phyloP scores from a whole-genome alignment of 2,797 vertebrate species.

The Coluber constrictor region DNA sequence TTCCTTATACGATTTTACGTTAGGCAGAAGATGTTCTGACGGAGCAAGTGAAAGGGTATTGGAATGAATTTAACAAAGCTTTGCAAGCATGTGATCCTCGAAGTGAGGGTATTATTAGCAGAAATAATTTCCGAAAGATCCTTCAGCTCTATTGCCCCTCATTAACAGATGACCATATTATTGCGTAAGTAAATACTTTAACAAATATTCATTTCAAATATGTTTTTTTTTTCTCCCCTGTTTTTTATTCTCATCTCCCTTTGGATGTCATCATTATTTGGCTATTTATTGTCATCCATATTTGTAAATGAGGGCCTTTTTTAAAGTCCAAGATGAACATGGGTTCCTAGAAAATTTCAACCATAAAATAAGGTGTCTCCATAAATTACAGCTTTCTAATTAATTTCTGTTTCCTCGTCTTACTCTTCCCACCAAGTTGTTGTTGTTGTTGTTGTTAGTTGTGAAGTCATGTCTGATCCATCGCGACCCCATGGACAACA shows the following conservation, averaged over 20 bases:
- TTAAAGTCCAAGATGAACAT: background rate
- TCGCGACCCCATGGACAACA: no score
- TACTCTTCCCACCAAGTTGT: background rate
- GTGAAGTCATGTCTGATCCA: no score
- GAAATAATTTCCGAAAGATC: slow-evolving; percentile 61
- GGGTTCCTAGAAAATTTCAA: background rate
- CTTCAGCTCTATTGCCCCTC: slow-evolving; percentile 53
- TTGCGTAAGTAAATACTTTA: slow-evolving; percentile 56
- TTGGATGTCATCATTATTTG: background rate
- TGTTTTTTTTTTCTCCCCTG: background rate
- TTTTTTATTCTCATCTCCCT: slow-evolving; percentile 22
- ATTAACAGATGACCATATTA: slow-evolving; percentile 60
- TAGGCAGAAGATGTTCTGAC: slow-evolving; percentile 61
- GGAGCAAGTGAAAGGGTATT: slow-evolving; percentile 55
- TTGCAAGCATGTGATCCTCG: slow-evolving; percentile 58
- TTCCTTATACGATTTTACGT: background rate
- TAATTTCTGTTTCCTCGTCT: background rate
- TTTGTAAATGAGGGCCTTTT: background rate
- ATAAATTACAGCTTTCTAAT: background rate
- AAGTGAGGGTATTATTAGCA: slow-evolving; percentile 41
- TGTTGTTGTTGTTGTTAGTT: no score
- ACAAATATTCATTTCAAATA: background rate
- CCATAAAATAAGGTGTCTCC: background rate
- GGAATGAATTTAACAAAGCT: slow-evolving; percentile 45
- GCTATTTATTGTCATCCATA: background rate